These are phyloP conservation scores for Lepus oiostolus DNA, from an alignment of 2,797 vertebrate genomes.

Conservation along the genomic window DNA sequence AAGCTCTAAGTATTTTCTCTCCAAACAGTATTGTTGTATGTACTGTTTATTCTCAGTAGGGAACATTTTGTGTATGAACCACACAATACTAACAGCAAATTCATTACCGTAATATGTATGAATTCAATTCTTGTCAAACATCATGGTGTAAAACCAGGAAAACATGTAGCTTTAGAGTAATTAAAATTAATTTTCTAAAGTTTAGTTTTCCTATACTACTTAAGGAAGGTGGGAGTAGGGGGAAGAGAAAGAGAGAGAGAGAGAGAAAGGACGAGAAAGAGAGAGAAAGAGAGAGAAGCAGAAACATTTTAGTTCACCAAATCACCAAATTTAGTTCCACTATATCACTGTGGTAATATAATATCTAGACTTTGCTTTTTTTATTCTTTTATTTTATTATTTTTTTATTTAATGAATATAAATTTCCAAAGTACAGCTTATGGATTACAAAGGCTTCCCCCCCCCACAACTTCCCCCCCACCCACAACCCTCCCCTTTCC, in stretches of 20 bases:
- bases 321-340: background rate
- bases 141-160: background rate
- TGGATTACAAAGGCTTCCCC: too few relatives aligned
- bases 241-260: rapidly evolving
- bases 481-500: too few relatives aligned
- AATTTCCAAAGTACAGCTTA: too few relatives aligned
- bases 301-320: background rate
- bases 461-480: too few relatives aligned
- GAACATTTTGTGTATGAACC: background rate
- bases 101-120: background rate
- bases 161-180: background rate
- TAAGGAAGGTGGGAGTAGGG: too few relatives aligned
- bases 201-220: background rate
- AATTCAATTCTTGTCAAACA: background rate
- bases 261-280: too few relatives aligned
- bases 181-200: background rate
- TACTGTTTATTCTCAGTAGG: background rate
- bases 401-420: too few relatives aligned
- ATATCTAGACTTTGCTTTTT: background rate
- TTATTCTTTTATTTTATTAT: too few relatives aligned
- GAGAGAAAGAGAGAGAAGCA: too few relatives aligned
- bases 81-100: background rate
- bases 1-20: background rate
- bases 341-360: background rate
- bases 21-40: background rate